Evolutionary conservation across 2,888 invertebrate genomes (phyloP), one percentile per base, ranked within the genome.

Genomic region (Scaptodrosophila latifasciaeformis): DNA sequence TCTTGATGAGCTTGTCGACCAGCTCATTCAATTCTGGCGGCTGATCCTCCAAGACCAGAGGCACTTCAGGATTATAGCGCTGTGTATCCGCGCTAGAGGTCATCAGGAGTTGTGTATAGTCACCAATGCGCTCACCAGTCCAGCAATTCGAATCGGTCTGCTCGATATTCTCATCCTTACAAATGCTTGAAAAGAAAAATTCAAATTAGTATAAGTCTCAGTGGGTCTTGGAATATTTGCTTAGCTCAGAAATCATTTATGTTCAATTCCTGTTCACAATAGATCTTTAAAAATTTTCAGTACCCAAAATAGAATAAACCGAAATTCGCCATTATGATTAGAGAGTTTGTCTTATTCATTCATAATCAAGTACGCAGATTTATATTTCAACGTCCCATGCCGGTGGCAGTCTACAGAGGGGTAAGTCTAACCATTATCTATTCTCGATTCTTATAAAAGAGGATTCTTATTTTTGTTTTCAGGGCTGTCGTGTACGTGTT

Each of bases 11-110:
- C 66, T 86, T 85, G 65, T 86, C 86, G 31, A 82, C 84, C 63
- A 86, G 54, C 62, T 85, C 86, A 44, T 85, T 85, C 53, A 86
- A 53, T 59, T 84, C 82, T 42, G 70, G 82, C 21, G 76, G 68
- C 54, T 84, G 82, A 9, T 84, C 66, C 43, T 81, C 79, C 24
- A 76, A 59, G 43, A 80, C 84, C 55, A 82, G 69, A 62, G 86
- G 86, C 56, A 86, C 86, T 72, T 86, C 86, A 18, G 86, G 86
- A 78, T 86, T 86, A 59, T 86, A 86, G 49, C 84, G 83, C 65
- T 86, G 86, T 12, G 82, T 82, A 64, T 85, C 85, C 12, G 80
- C 70, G 21, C 84, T 84, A 13, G 81, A 66, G n/a, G 79, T 72
- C 67, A 85, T 85, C 45, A 85, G 77, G 52, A 84, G 69, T 65